A percentile compares a stretch with the other conserved stretches of the same genome.
phyloP scores from a whole-genome alignment of 1,140 invertebrate species.

The Caenorhabditis elegans region DNA sequence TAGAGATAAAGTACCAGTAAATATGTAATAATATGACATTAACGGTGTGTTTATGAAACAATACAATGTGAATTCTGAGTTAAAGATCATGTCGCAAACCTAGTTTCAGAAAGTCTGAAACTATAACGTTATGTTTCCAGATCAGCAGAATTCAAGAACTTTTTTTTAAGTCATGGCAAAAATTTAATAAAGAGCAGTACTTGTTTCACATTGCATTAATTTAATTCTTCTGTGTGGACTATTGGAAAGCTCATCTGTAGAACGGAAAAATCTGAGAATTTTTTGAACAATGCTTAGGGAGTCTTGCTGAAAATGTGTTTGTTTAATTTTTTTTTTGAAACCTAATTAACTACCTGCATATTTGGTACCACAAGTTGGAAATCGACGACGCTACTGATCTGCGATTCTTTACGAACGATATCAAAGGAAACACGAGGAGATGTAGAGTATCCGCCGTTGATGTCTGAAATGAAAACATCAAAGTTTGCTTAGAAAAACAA shows the following conservation, averaged over 20 bases:
- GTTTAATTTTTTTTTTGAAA: not conserved
- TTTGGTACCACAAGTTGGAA: constrained; percentile 8
- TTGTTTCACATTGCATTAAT: constrained; percentile 37
- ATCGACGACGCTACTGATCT: constrained; percentile 17
- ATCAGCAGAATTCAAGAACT: no score
- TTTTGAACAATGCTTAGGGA: not conserved
- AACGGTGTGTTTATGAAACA: no score
- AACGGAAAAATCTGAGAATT: not conserved
- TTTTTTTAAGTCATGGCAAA: no score
- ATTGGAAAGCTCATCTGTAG: not conserved
- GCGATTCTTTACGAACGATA: constrained; percentile 23
- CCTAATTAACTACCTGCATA: not conserved
- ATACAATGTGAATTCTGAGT: no score
- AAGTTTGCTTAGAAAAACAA: not conserved
- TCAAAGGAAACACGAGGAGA: constrained; percentile 23
- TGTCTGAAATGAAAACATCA: constrained; percentile 1
- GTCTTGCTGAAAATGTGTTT: not conserved
- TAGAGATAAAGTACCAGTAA: not conserved
- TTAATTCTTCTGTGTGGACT: constrained; percentile 34
- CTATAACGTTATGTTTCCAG: no score
- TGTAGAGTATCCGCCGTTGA: constrained; percentile 2
- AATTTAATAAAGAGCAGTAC: constrained; percentile 24
- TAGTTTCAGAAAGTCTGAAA: no score
- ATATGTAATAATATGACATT: no score
- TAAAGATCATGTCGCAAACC: no score